Evolutionary conservation across 1,140 invertebrate genomes (phyloP).

Genomic region (Drosophila nigromelanica): DNA sequence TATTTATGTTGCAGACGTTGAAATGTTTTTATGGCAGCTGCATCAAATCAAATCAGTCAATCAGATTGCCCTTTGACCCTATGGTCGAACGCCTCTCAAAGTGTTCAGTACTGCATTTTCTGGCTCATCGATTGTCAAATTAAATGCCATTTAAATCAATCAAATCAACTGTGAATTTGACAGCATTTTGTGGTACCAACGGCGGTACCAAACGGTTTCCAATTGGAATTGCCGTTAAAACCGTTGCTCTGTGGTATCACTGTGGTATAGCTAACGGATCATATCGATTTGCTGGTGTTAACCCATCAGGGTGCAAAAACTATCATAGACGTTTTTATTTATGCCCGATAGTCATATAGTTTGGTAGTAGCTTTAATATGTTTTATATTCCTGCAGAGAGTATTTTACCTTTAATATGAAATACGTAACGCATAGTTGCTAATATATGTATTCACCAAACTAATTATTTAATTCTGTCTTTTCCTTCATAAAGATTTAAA

Average conservation of each 20-base stretch:
- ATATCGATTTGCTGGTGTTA: slow-evolving; percentile 3
- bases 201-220: too few relatives aligned
- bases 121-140: slow-evolving; percentile 51
- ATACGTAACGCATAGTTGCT: not conserved
- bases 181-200: slow-evolving; percentile 34
- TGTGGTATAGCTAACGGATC: slow-evolving; percentile 34
- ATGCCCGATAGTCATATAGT: not conserved
- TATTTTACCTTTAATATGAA: not conserved
- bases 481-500: too few relatives aligned
- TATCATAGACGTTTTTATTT: not conserved
- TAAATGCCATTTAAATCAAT: slow-evolving; percentile 55
- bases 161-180: slow-evolving; percentile 50
- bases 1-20: slow-evolving; percentile 12
- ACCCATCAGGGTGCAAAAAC: not conserved
- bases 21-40: slow-evolving; percentile 38
- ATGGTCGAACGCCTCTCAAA: slow-evolving; percentile 42
- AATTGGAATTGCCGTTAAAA: slow-evolving; percentile 36
- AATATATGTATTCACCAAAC: too few relatives aligned
- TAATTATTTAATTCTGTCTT: too few relatives aligned
- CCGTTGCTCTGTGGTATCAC: slow-evolving; percentile 36
- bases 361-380: not conserved
- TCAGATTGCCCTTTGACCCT: slow-evolving; percentile 38
- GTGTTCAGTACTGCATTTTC: slow-evolving; percentile 37
- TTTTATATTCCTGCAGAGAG: not conserved
- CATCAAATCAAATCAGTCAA: slow-evolving; percentile 39